Conservation (phyloP, 1,140 invertebrate species). For the Cydia pomonella region DNA sequence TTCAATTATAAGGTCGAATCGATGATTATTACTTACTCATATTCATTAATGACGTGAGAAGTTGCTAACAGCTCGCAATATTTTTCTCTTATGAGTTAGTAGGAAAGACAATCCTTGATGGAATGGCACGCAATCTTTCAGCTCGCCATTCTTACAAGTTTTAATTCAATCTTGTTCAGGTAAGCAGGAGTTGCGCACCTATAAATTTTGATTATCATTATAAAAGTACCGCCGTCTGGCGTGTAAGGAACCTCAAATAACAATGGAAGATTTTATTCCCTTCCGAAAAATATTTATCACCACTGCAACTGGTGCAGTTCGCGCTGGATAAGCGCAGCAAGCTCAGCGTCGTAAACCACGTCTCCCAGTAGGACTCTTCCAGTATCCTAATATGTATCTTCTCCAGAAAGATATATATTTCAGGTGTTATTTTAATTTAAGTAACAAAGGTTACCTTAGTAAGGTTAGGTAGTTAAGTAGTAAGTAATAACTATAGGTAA, state of each 20-base stretch:
- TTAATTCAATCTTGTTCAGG: constrained; percentile 13
- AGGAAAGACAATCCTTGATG: no score
- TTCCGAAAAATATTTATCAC: constrained; percentile 44
- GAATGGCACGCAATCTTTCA: not conserved
- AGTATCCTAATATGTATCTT: no score
- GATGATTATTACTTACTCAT: no score
- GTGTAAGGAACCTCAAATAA: not conserved
- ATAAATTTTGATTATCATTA: constrained; percentile 22
- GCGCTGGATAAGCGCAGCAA: constrained; percentile 44
- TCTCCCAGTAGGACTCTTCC: not conserved
- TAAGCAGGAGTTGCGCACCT: not conserved
- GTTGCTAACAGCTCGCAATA: no score
- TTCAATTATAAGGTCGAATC: no score
- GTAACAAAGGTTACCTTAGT: no score
- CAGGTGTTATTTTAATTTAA: no score
- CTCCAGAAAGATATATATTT: no score
- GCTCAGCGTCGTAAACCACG: constrained; percentile 46
- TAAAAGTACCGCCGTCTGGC: not conserved
- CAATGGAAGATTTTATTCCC: constrained; percentile 7
- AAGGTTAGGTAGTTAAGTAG: no score
- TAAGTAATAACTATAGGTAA: no score
- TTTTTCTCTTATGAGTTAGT: no score
- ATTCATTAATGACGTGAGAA: no score
- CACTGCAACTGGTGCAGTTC: constrained; percentile 43
- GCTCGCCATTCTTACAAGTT: constrained; percentile 14